Conservation (phyloP, 2,888 invertebrate genomes). For the Podotricha telesiphe region DNA sequence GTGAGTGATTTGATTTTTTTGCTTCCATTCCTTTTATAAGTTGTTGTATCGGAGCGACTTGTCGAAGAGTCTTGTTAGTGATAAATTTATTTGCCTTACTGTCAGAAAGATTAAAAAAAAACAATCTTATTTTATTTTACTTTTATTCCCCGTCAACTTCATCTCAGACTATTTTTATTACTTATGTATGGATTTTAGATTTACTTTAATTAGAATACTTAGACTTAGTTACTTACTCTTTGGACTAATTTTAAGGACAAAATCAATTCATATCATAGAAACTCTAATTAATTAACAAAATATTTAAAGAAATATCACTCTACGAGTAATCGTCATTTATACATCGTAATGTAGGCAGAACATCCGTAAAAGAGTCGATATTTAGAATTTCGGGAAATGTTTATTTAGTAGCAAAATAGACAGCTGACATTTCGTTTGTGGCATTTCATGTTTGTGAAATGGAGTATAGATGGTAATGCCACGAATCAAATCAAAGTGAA, state of each 20-base stretch:
- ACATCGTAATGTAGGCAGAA: not conserved
- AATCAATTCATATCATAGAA: too few species aligned
- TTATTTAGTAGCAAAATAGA: conserved; percentile 27
- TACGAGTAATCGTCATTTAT: not conserved
- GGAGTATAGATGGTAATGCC: conserved; percentile 50
- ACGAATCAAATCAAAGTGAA: conserved; percentile 44
- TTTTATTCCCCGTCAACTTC: too few species aligned
- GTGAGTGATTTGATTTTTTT: conserved; percentile 52
- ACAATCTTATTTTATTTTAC: not conserved
- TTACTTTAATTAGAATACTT: too few species aligned
- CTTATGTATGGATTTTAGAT: too few species aligned
- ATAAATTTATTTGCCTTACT: conserved; percentile 21
- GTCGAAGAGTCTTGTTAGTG: conserved; percentile 36
- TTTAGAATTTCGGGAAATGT: not conserved
- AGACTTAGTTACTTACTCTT: too few species aligned
- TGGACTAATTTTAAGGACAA: too few species aligned
- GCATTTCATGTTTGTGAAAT: conserved; percentile 66
- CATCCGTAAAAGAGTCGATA: not conserved
- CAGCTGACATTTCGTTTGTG: conserved; percentile 47
- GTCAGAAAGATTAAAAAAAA: conserved; percentile 3
- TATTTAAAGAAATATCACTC: not conserved
- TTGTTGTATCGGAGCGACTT: conserved; percentile 54
- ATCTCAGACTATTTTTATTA: too few species aligned
- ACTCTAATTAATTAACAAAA: too few species aligned
- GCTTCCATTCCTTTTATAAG: conserved; percentile 51